A percentile compares a stretch with the other conserved stretches of the same genome.
phyloP scores from a whole-genome alignment of 2,888 invertebrate species.

The Malachius bipustulatus region DNA sequence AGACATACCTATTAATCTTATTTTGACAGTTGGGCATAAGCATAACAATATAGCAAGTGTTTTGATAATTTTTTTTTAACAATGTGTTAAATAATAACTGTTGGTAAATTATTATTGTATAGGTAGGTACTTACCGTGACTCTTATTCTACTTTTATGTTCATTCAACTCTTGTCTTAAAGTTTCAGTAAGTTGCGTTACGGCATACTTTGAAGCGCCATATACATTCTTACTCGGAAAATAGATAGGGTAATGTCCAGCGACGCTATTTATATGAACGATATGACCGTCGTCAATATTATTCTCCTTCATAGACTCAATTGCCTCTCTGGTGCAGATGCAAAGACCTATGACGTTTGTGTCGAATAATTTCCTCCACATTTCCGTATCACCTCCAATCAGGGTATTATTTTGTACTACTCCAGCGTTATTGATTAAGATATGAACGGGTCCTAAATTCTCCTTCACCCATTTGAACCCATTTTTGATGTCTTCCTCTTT shows the following conservation, averaged over 20 bases:
- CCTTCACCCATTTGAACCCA: constrained; percentile 15
- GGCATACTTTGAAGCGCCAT: constrained; percentile 13
- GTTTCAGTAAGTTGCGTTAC: constrained; percentile 15
- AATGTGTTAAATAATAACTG: too few species aligned
- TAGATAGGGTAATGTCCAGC: constrained; percentile 19
- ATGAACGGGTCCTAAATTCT: constrained; percentile 17
- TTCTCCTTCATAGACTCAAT: constrained; percentile 23
- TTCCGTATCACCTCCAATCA: constrained; percentile 19
- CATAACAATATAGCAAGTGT: too few species aligned
- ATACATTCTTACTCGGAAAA: constrained; percentile 11
- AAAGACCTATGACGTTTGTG: constrained; percentile 22
- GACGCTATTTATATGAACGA: constrained; percentile 27
- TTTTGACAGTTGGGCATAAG: too few species aligned
- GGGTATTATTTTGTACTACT: too few species aligned
- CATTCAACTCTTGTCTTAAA: constrained; percentile 13
- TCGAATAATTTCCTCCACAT: constrained; percentile 23
- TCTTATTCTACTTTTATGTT: constrained; percentile 13
- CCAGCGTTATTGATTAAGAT: constrained; percentile 20
- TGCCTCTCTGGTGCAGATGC: constrained; percentile 25
- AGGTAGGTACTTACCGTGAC: constrained; percentile 16
- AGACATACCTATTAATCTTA: too few species aligned
- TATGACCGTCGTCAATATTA: too few species aligned
- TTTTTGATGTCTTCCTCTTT: constrained; percentile 14
- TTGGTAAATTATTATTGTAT: too few species aligned
- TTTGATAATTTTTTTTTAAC: too few species aligned